These are phyloP conservation scores for Shargacucullia verbasci DNA, from an alignment of 2,888 invertebrate genomes.

Conservation along the genomic window DNA sequence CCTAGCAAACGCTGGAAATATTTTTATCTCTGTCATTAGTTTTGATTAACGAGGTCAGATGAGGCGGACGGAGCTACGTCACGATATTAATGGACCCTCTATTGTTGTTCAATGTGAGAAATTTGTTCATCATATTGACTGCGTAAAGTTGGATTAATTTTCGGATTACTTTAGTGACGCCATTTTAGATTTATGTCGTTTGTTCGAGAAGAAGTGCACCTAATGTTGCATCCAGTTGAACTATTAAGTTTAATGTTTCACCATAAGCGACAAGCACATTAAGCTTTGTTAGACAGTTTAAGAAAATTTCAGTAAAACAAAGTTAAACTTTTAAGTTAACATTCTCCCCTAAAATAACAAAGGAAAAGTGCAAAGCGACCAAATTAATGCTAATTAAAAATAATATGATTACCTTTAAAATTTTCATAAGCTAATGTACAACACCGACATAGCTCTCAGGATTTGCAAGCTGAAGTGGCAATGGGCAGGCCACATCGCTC, in stretches of 20 bases:
- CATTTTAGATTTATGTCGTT: conserved; percentile 35
- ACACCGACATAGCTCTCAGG: conserved; percentile 4
- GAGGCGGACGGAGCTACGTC: conserved; percentile 52
- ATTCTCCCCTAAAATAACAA: too few relatives aligned
- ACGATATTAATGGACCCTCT: conserved; percentile 64
- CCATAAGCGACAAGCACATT: conserved; percentile 30
- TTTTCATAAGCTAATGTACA: conserved; percentile 7
- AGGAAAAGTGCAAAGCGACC: not conserved
- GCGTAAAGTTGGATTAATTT: conserved; percentile 30
- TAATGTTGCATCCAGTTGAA: conserved; percentile 47
- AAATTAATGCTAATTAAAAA: not conserved
- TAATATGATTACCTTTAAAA: not conserved
- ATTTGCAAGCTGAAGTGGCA: too few relatives aligned
- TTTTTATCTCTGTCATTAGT: conserved; percentile 73
- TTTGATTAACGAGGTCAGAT: conserved; percentile 68
- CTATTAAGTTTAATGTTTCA: conserved; percentile 41
- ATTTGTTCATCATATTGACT: conserved; percentile 49
- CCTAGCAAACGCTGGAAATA: conserved; percentile 59
- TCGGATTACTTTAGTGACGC: conserved; percentile 31
- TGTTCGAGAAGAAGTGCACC: conserved; percentile 50
- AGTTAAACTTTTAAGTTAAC: conserved; percentile 1
- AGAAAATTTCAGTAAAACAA: conserved; percentile 25
- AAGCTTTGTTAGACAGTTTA: conserved; percentile 30
- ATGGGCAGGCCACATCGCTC: too few relatives aligned
- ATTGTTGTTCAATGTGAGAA: conserved; percentile 60